Evolutionary conservation across 2,113 vertebrate genomes (phyloP).

Genomic region (Chaenocephalus aceratus): DNA sequence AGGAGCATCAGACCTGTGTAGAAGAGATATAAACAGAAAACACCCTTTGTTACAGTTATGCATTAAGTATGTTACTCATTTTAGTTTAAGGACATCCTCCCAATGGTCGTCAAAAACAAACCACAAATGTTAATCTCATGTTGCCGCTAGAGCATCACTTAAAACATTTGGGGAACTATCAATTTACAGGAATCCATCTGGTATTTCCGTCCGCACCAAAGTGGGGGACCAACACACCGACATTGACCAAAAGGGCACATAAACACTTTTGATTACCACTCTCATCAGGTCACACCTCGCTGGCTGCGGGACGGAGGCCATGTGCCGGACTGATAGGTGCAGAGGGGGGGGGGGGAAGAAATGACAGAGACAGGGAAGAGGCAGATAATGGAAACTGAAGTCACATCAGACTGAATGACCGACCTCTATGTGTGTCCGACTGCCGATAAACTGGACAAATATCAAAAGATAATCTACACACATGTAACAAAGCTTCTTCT

Average conservation of each 20-base stretch:
- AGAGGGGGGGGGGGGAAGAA: neutral
- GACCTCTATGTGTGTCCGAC: neutral
- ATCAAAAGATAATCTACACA: conserved; percentile 48
- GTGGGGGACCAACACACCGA: no score
- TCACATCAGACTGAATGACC: conserved; percentile 8
- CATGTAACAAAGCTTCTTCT: conserved; percentile 27
- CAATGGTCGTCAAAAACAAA: neutral
- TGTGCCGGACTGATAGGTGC: neutral
- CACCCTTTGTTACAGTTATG: neutral
- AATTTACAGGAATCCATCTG: neutral
- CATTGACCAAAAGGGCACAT: neutral
- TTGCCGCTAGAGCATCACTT: neutral
- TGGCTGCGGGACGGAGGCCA: neutral
- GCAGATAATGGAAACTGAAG: conserved; percentile 20
- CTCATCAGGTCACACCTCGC: conserved; percentile 1
- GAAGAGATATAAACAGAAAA: neutral
- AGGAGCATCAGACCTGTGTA: neutral
- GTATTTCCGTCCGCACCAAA: neutral
- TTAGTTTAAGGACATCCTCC: neutral
- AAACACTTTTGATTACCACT: neutral
- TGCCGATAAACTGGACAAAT: conserved; percentile 44
- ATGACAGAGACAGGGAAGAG: conserved; percentile 4
- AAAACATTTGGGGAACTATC: neutral
- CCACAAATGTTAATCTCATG: neutral
- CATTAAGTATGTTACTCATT: neutral